Conservation (phyloP, 1,140 invertebrate species). For the Papilio polyxenes region DNA sequence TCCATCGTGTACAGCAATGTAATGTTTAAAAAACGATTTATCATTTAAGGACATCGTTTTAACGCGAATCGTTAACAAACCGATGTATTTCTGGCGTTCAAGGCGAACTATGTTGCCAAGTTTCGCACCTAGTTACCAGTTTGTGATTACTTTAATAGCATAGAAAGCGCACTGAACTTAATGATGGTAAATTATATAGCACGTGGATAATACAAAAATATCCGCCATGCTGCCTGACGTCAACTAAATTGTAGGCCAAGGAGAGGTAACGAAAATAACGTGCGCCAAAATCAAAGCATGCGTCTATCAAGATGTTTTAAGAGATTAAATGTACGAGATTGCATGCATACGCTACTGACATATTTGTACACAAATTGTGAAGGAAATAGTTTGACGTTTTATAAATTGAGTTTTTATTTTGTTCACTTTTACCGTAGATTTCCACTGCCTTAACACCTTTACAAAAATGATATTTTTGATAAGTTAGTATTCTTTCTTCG, state of each 20-base stretch:
- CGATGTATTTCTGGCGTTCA: slow-evolving; percentile 49
- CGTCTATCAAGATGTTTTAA: slow-evolving; percentile 11
- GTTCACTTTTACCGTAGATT: not conserved
- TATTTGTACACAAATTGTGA: not conserved
- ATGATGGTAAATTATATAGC: slow-evolving; percentile 43
- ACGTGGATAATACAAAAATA: slow-evolving; percentile 42
- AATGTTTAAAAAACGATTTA: slow-evolving; percentile 33
- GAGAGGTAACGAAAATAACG: slow-evolving; percentile 52
- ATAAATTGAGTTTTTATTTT: not conserved
- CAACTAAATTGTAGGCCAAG: slow-evolving; percentile 54
- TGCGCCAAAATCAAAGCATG: slow-evolving; percentile 43
- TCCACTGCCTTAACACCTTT: not conserved
- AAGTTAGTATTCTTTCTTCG: too few species aligned
- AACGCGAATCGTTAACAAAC: slow-evolving; percentile 35
- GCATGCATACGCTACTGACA: not conserved
- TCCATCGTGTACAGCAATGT: not conserved
- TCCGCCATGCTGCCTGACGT: slow-evolving; percentile 45
- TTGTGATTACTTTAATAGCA: slow-evolving; percentile 16
- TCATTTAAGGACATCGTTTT: slow-evolving; percentile 45
- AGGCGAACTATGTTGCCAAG: slow-evolving; percentile 49
- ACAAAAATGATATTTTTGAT: too few species aligned
- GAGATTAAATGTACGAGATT: slow-evolving; percentile 9
- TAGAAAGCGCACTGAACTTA: slow-evolving; percentile 44
- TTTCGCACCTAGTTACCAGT: slow-evolving; percentile 49
- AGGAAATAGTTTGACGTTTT: not conserved